A percentile compares a stretch with the other conserved stretches of the same genome.
Evolutionary conservation across 2,113 vertebrate species (phyloP).

Genomic region (Onychorhynchus coronatus): DNA sequence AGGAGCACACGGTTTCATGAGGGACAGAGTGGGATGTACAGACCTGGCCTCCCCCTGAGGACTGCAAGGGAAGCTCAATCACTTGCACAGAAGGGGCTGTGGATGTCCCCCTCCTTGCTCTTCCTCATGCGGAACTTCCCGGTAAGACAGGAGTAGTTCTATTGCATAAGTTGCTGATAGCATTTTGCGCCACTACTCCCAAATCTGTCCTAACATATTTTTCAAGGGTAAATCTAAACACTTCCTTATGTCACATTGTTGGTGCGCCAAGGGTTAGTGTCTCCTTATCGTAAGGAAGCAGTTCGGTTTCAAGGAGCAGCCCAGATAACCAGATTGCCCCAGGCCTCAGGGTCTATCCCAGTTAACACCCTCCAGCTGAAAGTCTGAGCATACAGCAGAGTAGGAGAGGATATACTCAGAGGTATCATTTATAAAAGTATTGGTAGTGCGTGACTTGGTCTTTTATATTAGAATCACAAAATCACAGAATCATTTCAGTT

Average conservation of each 20-base stretch:
- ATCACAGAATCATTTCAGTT: neutral
- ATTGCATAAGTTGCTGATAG: neutral
- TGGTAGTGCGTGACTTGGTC: neutral
- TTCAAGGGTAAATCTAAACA: constrained; percentile 35
- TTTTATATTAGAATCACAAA: neutral
- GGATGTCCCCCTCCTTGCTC: neutral
- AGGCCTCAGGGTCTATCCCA: neutral
- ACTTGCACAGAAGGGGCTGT: neutral
- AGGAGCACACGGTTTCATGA: neutral
- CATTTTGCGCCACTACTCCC: neutral
- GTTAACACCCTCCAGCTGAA: neutral
- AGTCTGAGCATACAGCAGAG: neutral
- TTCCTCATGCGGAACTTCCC: neutral
- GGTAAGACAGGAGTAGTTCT: neutral
- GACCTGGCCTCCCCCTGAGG: neutral
- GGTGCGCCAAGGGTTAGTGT: neutral
- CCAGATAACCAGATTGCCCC: constrained; percentile 10
- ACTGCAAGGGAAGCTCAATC: neutral
- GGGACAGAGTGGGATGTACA: accelerated
- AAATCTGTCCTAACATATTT: constrained; percentile 43
- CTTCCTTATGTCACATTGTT: neutral
- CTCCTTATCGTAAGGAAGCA: constrained; percentile 34
- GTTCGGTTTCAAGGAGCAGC: neutral
- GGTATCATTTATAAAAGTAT: neutral
- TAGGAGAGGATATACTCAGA: neutral